Percentiles rank a stretch among this genome's conserved stretches.
Evolutionary conservation across 2,797 vertebrate genomes (phyloP).

Genomic region (Pelobates cultripes): DNA sequence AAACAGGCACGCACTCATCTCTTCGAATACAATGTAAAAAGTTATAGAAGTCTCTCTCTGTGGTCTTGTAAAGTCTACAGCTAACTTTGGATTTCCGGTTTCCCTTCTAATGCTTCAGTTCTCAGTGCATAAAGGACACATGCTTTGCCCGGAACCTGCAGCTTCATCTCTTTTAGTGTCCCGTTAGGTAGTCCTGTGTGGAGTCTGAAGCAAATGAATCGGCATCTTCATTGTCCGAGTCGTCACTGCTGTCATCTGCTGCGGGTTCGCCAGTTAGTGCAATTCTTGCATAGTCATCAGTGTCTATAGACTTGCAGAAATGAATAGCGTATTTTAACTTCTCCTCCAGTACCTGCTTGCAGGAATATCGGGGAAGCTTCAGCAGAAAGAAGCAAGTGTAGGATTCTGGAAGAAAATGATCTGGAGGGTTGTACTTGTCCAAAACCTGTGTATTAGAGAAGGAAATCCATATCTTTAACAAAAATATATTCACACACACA

Average conservation of each 20-base stretch:
- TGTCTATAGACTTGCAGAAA: slow-evolving; percentile 99
- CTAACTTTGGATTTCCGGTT: slow-evolving; percentile 43
- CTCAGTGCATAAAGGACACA: slow-evolving; percentile 41
- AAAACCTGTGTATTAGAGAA: slow-evolving; percentile 77
- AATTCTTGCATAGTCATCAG: slow-evolving; percentile 96
- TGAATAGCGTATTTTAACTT: slow-evolving; percentile 98
- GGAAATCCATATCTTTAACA: neutral
- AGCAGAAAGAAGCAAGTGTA: slow-evolving; percentile 99
- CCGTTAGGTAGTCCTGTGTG: slow-evolving; percentile 95
- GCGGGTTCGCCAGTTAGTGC: slow-evolving; percentile 92
- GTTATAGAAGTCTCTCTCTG: slow-evolving; percentile 56
- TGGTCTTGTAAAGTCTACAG: slow-evolving; percentile 39
- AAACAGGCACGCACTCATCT: slow-evolving; percentile 60
- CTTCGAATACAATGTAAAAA: slow-evolving; percentile 61
- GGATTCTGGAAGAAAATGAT: slow-evolving; percentile 97
- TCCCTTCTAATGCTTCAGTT: slow-evolving; percentile 48
- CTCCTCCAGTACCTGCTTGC: slow-evolving; percentile 94
- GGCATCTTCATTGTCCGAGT: slow-evolving; percentile 95
- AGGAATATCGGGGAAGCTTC: slow-evolving; percentile 96
- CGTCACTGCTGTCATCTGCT: slow-evolving; percentile 93
- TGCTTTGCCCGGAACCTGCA: neutral
- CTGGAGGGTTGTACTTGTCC: slow-evolving; percentile 97
- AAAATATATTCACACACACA: no score
- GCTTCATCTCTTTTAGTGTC: slow-evolving; percentile 77
- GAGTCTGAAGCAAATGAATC: slow-evolving; percentile 98